These are phyloP conservation scores for Brachyistius frenatus DNA, from an alignment of 2,113 vertebrate genomes.

Conservation along the genomic window DNA sequence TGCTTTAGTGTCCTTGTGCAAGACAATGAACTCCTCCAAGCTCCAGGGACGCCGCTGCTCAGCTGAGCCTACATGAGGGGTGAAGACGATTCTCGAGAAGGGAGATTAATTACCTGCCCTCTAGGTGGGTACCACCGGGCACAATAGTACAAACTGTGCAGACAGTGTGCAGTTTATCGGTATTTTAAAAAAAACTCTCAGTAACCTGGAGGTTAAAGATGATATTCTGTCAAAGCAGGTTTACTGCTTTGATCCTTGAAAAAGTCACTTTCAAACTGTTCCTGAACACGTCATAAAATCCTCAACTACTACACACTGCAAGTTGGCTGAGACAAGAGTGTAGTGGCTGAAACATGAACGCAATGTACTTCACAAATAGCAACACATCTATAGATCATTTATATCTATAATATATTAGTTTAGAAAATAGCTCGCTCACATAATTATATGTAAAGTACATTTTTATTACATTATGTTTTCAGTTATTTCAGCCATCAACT, in stretches of 20 bases:
- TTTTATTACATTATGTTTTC: too few relatives aligned
- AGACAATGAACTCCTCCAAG: conserved; percentile 34
- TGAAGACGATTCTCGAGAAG: conserved; percentile 44
- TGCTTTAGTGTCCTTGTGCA: conserved; percentile 58
- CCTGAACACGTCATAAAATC: conserved; percentile 12
- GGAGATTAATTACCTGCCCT: conserved; percentile 63
- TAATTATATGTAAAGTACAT: too few relatives aligned
- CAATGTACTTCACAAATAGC: neutral
- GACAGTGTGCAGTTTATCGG: conserved; percentile 3
- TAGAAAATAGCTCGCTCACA: too few relatives aligned
- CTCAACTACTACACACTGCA: conserved; percentile 9
- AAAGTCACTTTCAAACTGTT: conserved; percentile 29
- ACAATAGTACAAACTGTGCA: conserved; percentile 43
- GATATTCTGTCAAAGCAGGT: conserved; percentile 27
- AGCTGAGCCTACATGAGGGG: conserved; percentile 31
- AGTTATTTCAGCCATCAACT: neutral
- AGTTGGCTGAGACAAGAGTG: conserved; percentile 28
- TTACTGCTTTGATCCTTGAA: conserved; percentile 28
- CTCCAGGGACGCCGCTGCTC: conserved; percentile 28
- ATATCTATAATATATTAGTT: too few relatives aligned
- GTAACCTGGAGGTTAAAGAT: conserved; percentile 33
- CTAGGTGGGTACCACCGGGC: conserved; percentile 55
- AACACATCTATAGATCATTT: neutral
- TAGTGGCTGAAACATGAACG: conserved; percentile 37
- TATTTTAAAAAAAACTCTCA: neutral